Conservation (phyloP, 2,113 vertebrate species). For the Sinocyclocheilus rhinocerous region DNA sequence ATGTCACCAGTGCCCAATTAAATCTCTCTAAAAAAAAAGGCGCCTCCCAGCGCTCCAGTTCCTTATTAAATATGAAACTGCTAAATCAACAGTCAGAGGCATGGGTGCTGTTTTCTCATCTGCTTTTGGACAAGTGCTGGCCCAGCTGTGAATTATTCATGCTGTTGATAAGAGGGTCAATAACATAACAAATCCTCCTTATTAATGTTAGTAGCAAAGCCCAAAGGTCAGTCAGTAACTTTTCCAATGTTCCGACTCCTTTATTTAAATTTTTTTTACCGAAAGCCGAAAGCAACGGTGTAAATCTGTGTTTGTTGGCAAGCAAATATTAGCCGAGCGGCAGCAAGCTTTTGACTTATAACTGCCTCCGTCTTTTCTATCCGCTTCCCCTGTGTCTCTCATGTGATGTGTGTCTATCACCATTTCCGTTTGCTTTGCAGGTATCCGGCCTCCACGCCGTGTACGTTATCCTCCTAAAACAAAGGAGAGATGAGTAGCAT, state of each 20-base stretch:
- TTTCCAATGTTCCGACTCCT: slow-evolving; percentile 62
- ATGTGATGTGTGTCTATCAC: slow-evolving; percentile 19
- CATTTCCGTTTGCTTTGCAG: slow-evolving; percentile 20
- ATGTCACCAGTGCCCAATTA: slow-evolving; percentile 82
- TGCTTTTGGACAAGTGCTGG: slow-evolving; percentile 64
- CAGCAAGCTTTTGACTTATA: slow-evolving; percentile 59
- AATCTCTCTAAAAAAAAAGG: slow-evolving; percentile 74
- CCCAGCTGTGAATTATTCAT: slow-evolving; percentile 75
- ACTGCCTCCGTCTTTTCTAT: slow-evolving; percentile 3
- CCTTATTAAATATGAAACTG: slow-evolving; percentile 83
- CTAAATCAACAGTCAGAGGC: slow-evolving; percentile 76
- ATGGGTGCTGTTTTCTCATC: slow-evolving; percentile 67
- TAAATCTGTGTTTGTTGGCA: slow-evolving; percentile 65
- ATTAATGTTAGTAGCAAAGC: slow-evolving; percentile 72
- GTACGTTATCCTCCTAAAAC: slow-evolving; percentile 17
- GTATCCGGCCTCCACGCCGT: slow-evolving; percentile 8
- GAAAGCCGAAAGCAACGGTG: slow-evolving; percentile 61
- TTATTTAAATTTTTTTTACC: neutral
- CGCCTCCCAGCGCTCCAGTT: slow-evolving; percentile 69
- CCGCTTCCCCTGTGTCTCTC: slow-evolving; percentile 46
- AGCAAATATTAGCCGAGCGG: slow-evolving; percentile 69
- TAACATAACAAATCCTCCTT: slow-evolving; percentile 74
- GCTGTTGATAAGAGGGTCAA: slow-evolving; percentile 76
- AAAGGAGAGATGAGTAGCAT: slow-evolving; percentile 12
- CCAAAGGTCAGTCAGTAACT: slow-evolving; percentile 75